Conservation (phyloP, 1,140 invertebrate species). For the Drosophila truncata region DNA sequence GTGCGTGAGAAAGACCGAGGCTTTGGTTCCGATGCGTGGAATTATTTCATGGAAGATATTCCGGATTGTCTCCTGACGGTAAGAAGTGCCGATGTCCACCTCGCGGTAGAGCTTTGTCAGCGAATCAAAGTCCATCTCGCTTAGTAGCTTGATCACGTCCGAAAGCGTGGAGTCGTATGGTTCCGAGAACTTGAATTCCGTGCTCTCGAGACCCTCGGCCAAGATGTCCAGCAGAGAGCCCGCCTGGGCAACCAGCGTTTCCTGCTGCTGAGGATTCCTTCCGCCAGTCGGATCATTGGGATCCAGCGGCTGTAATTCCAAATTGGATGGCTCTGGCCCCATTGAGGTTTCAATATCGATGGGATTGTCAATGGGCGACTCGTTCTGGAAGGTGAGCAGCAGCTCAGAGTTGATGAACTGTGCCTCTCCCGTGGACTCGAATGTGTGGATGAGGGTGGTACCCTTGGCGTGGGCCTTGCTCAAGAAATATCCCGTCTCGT, state of each 20-base stretch:
- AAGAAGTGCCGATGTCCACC: slow-evolving; percentile 88
- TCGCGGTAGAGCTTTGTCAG: slow-evolving; percentile 87
- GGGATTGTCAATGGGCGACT: slow-evolving; percentile 73
- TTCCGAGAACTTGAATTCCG: slow-evolving; percentile 85
- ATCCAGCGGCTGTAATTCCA: slow-evolving; percentile 67
- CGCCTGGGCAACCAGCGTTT: slow-evolving; percentile 69
- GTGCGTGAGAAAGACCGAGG: slow-evolving; percentile 88
- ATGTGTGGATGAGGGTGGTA: slow-evolving; percentile 80
- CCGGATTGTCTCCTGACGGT: slow-evolving; percentile 88
- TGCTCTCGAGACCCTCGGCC: slow-evolving; percentile 85
- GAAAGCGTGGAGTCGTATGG: slow-evolving; percentile 86
- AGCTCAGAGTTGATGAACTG: slow-evolving; percentile 83
- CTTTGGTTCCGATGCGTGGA: slow-evolving; percentile 89
- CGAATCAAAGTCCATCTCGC: slow-evolving; percentile 86
- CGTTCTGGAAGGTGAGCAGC: slow-evolving; percentile 73
- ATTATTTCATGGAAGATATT: slow-evolving; percentile 91
- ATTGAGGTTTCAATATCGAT: slow-evolving; percentile 79
- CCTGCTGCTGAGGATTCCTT: slow-evolving; percentile 72
- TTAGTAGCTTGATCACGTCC: slow-evolving; percentile 86
- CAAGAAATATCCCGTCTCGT: slow-evolving; percentile 79
- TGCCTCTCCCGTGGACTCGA: slow-evolving; percentile 83
- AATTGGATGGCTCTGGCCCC: slow-evolving; percentile 53
- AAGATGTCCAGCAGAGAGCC: slow-evolving; percentile 75
- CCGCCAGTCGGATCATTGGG: slow-evolving; percentile 78
- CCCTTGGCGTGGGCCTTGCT: slow-evolving; percentile 81